Evolutionary conservation across 1,140 invertebrate species (phyloP), one percentile per base, ranked within the genome.

Genomic region (Platorchestia sp.): DNA sequence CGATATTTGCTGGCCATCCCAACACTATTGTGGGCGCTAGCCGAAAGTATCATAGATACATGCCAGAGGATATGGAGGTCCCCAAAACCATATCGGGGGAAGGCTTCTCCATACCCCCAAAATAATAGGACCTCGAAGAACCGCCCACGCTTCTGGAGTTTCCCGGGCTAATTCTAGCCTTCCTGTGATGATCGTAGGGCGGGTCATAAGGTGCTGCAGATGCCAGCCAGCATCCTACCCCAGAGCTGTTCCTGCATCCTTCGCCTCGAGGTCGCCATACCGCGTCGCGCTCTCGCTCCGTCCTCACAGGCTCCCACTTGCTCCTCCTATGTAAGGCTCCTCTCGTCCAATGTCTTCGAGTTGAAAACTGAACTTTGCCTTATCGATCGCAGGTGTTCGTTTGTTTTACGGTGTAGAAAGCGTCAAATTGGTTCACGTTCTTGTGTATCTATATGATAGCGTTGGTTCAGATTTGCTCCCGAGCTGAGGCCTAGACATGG

Each of bases 191-290:
- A 44, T 19, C 45, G 16, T 36, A 93, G 91, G 91, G 91, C 91
- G 91, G 91, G 91, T 93, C 91, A 47, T 93, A 40, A 42, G 40
- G 45, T 47, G 45, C 91, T 40, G 43, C 91, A n/a, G n/a, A n/a
- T n/a, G n/a, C n/a, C n/a, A 47, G 91, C 91, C 45, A 45, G 91
- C 43, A 89, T 41, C n/a, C 59, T 75, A 75, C 59, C 36, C 87
- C 87, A 90, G 43, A 47, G 44, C 40, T n/a, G 43, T 47, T 45
- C 43, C 91, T 44, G 91, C 91, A 93, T 93, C 91, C 91, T 93
- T 93, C 91, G 91, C 91, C 44, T 47, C 7, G 43, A 93, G 43
- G 43, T 44, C 44, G 91, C 45, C 91, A 93, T 93, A 93, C 91
- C 91, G 91, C 45, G 45, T 5, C 45, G 41, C 43, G 45, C 91